phyloP scores from a whole-genome alignment of 2,797 vertebrate genomes.

The Artibeus jamaicensis region DNA sequence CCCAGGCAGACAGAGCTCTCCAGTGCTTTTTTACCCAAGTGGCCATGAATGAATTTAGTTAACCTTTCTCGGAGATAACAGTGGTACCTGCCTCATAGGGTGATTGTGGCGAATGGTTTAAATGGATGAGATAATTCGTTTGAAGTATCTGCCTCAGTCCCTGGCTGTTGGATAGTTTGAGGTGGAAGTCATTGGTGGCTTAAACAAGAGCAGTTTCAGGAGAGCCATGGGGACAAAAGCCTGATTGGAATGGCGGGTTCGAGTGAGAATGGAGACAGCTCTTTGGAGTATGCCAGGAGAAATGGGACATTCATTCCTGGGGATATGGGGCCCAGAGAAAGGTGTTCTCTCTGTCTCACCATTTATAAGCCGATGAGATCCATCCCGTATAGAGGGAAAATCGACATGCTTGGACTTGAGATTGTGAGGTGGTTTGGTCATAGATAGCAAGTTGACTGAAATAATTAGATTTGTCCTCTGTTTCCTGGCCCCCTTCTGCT shows the following conservation, averaged over 20 bases:
- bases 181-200: background rate
- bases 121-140: background rate
- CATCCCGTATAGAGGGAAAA: background rate
- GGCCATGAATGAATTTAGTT: background rate
- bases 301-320: background rate
- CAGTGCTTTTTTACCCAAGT: background rate
- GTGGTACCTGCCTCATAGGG: background rate
- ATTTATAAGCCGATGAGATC: background rate
- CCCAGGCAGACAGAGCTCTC: too few species aligned
- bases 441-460: background rate
- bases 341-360: background rate
- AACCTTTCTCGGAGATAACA: too few species aligned
- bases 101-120: background rate
- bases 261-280: background rate
- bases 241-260: background rate
- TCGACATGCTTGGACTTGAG: background rate
- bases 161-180: background rate
- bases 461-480: background rate
- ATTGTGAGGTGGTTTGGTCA: background rate
- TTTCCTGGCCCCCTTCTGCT: background rate
- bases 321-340: background rate
- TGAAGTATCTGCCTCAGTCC: background rate
- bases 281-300: background rate
- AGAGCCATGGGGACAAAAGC: background rate
- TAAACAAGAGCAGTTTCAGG: background rate